phyloP scores from a whole-genome alignment of 2,888 invertebrate genomes.

The Capitulum mitella region DNA sequence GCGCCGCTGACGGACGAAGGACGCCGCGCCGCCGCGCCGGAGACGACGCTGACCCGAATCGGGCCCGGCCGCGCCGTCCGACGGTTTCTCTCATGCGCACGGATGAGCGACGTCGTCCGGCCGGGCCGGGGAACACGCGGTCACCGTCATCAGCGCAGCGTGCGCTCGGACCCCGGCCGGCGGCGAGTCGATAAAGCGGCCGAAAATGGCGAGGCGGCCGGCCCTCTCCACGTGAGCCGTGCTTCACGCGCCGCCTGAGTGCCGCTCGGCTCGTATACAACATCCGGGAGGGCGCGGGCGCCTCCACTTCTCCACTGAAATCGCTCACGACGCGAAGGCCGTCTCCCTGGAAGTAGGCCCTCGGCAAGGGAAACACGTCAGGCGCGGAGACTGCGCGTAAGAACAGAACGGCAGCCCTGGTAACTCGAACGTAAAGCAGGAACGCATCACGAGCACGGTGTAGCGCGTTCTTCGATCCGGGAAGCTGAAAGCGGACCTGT shows the following conservation, averaged over 20 bases:
- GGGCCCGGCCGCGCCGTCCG: not conserved
- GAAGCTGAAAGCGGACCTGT: too few species aligned
- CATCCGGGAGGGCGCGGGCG: not conserved
- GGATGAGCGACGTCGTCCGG: not conserved
- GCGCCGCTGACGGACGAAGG: not conserved
- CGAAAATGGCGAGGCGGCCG: not conserved
- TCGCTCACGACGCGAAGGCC: not conserved
- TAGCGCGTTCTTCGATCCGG: too few species aligned
- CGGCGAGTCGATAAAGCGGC: not conserved
- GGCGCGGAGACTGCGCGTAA: not conserved
- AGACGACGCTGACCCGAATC: not conserved
- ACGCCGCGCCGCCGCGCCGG: not conserved
- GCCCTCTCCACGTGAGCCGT: not conserved
- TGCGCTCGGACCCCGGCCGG: not conserved
- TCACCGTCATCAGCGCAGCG: not conserved
- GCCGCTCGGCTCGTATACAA: not conserved
- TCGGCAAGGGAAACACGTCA: not conserved
- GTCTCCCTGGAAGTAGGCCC: not conserved
- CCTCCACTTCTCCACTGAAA: not conserved
- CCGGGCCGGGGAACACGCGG: not conserved
- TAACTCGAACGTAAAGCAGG: not conserved
- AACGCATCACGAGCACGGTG: not conserved
- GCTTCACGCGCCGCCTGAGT: not conserved
- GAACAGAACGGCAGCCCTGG: not conserved
- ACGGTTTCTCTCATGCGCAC: not conserved